A percentile compares a stretch with the other conserved stretches of the same genome.
Conservation (phyloP, 2,797 vertebrate genomes). For the Acropternis orthonyx region DNA sequence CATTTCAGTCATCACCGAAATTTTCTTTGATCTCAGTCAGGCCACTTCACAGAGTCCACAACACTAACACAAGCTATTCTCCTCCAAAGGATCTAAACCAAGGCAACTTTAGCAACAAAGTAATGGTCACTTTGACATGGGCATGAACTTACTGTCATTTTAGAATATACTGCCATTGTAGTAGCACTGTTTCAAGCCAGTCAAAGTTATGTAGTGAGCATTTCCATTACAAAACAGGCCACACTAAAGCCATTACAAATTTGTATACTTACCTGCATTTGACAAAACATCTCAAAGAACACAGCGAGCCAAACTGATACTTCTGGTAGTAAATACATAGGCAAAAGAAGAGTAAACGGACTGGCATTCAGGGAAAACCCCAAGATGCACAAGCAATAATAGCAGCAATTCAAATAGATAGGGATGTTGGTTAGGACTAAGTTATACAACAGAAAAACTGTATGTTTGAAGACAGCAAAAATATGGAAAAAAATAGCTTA, state of each 20-base stretch:
- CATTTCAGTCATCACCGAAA: background rate
- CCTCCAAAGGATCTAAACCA: background rate
- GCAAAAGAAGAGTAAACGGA: background rate
- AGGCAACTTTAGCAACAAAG: background rate
- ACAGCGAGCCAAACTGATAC: background rate
- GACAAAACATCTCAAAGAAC: background rate
- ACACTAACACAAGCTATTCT: background rate
- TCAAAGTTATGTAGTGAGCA: background rate
- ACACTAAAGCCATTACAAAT: background rate
- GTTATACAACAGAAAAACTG: background rate
- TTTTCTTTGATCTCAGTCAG: background rate
- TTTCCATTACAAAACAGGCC: background rate
- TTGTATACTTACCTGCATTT: background rate
- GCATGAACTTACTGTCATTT: background rate
- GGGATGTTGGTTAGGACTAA: background rate
- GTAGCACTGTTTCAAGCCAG: background rate
- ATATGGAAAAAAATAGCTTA: background rate
- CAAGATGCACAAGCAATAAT: fast-evolving
- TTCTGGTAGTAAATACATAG: background rate
- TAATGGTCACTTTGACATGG: background rate
- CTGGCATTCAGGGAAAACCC: background rate
- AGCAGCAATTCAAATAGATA: background rate
- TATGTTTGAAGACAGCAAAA: background rate
- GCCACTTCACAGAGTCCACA: background rate
- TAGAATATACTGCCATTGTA: background rate